Conservation (phyloP, 2,113 vertebrate genomes). For the Carassius auratus region DNA sequence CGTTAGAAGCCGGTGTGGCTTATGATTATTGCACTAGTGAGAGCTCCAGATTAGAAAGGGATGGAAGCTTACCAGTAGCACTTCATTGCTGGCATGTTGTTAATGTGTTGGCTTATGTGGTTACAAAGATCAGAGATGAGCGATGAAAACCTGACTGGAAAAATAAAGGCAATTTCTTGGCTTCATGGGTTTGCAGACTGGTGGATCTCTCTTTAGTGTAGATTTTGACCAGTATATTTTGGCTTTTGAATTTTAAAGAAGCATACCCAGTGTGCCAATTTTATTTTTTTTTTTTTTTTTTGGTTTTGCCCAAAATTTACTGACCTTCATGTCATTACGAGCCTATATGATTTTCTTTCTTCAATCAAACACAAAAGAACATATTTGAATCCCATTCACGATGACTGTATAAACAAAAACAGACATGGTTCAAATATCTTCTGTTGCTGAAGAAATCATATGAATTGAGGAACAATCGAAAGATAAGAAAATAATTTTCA, state of each 20-base stretch:
- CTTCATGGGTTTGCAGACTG: not conserved
- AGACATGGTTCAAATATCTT: not conserved
- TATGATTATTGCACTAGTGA: conserved; percentile 30
- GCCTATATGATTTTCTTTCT: not conserved
- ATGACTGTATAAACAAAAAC: not conserved
- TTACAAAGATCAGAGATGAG: not conserved
- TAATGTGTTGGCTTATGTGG: conserved; percentile 30
- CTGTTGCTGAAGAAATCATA: not conserved
- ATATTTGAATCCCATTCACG: not conserved
- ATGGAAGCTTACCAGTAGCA: conserved; percentile 24
- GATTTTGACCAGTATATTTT: not conserved
- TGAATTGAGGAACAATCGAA: not conserved
- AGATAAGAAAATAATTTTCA: not conserved
- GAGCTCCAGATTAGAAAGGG: conserved; percentile 23
- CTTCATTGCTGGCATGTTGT: not conserved
- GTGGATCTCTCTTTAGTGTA: not conserved
- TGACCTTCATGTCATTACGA: not conserved
- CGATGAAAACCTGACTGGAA: not conserved
- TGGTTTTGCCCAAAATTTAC: not conserved
- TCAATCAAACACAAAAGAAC: not conserved
- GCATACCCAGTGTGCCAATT: not conserved
- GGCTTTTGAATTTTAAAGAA: not conserved
- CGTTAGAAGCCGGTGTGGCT: not conserved
- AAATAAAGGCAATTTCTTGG: not conserved
- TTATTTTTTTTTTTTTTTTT: no score